Conservation (phyloP, 2,888 invertebrate genomes). For the Drosophila bunnanda region DNA sequence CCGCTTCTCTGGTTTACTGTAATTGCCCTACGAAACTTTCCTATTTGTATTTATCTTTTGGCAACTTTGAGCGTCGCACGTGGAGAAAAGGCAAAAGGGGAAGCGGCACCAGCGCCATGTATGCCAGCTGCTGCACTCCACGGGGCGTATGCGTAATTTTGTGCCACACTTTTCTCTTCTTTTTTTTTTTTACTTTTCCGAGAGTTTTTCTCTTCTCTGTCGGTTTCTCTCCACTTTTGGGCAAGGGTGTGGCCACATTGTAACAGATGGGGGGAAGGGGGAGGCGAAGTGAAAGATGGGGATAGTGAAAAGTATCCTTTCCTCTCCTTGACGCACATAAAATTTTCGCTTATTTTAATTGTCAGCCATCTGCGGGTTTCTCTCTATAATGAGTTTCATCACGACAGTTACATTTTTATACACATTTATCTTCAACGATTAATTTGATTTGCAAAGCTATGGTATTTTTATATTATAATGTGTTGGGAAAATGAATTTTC, state of each 20-base stretch:
- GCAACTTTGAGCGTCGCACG: slow-evolving; percentile 54
- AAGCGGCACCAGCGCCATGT: slow-evolving; percentile 16
- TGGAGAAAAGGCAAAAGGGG: slow-evolving; percentile 9
- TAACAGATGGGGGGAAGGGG: not conserved
- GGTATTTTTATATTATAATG: no score
- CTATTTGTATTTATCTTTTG: slow-evolving; percentile 68
- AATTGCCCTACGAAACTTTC: slow-evolving; percentile 55
- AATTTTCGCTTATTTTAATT: slow-evolving; percentile 43
- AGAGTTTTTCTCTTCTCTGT: slow-evolving; percentile 27
- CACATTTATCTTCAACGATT: not conserved
- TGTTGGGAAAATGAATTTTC: not conserved
- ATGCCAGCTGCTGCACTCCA: slow-evolving; percentile 51
- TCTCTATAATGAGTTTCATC: slow-evolving; percentile 33
- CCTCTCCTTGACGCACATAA: slow-evolving; percentile 19
- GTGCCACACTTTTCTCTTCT: slow-evolving; percentile 14
- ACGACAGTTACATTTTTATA: not conserved
- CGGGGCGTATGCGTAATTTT: slow-evolving; percentile 67
- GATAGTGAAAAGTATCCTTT: slow-evolving; percentile 34
- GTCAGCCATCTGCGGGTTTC: slow-evolving; percentile 39
- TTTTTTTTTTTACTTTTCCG: slow-evolving; percentile 19
- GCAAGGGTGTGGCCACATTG: slow-evolving; percentile 29
- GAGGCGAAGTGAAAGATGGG: slow-evolving; percentile 3
- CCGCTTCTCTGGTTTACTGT: slow-evolving; percentile 19
- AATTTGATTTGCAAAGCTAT: not conserved
- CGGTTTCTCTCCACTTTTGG: slow-evolving; percentile 19